Base-by-base conservation (phyloP, 2,797 vertebrate species). In the Lutjanus campechanus region DNA sequence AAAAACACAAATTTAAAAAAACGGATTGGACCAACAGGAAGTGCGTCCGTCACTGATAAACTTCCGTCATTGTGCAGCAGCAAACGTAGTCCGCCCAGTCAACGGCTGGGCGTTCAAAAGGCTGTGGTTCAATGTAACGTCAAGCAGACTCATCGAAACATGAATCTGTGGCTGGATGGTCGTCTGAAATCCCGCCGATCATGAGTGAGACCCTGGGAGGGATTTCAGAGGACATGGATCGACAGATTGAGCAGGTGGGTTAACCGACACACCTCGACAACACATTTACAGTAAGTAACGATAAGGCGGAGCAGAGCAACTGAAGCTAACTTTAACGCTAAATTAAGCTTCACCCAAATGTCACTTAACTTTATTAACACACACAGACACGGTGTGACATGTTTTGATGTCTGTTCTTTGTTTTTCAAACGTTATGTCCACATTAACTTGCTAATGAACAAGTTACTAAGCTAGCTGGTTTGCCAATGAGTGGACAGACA, bases 201-300 rank as follows among this genome's bases (percentile, higher is more conserved):
- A 88, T 85, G 88, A 91, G 74, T 59, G 66, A 69, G 43, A n/a
- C 53, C 79, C 15, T 67, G 56, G 77, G 54, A 16, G 73, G 72
- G 29, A 25, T 73, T 17, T 53, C 59, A 20, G 76, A 83, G 29
- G 86, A 72, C 65, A 94, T 94, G 93, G 90, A 95, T 71, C 70
- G 88, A 81, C 89, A 88, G 16, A 84, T 92, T 44, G 62, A 84
- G 41, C 88, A 91, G 92, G 95, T 96, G 36, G 65, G 91, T 64
- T 7, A 4, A n/a, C 41, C 15, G 46, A n/a, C 19, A 53, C 20
- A 58, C 41, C 43, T 46, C 17, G 1, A 16, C 17, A 11, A 25
- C 17, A 11, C 4, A 0, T 20, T 0, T 3, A 25, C 25, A 8
- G 8, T 46, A 46, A 13, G 20, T 25, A 62, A 17, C 29, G 47